phyloP scores from a whole-genome alignment of 2,797 vertebrate species.

The Cuniculus paca region DNA sequence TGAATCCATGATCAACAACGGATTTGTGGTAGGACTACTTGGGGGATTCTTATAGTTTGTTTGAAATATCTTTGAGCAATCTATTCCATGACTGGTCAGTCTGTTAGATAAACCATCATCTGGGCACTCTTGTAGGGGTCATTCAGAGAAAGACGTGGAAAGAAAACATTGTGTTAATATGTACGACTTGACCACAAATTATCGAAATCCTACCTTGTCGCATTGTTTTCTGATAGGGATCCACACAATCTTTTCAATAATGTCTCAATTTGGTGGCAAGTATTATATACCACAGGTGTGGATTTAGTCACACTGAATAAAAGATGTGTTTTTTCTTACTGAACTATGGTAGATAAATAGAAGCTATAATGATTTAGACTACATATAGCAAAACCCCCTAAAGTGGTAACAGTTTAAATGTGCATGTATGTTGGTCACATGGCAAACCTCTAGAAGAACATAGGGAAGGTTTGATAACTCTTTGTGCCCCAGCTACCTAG shows the following conservation, averaged over 20 bases:
- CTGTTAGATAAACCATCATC: conserved; percentile 26
- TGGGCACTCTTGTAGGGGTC: neutral
- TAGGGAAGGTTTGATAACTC: neutral
- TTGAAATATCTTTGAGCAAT: conserved; percentile 28
- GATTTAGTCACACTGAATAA: neutral
- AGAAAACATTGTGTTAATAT: neutral
- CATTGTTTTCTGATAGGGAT: neutral
- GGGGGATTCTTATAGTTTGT: neutral
- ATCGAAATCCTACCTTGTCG: neutral
- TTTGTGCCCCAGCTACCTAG: neutral
- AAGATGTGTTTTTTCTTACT: neutral
- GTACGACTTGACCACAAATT: neutral
- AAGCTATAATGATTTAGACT: neutral
- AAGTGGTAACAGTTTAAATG: neutral
- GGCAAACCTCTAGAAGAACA: neutral
- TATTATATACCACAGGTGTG: neutral
- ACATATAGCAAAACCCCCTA: neutral
- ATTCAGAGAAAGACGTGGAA: neutral
- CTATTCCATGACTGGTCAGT: neutral
- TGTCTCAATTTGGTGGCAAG: neutral
- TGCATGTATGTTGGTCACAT: neutral
- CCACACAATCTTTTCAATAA: neutral
- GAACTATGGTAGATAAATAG: neutral
- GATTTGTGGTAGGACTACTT: conserved; percentile 59
- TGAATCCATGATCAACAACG: conserved; percentile 59